Conservation (phyloP, 2,888 invertebrate species). For the Nezara viridula region DNA sequence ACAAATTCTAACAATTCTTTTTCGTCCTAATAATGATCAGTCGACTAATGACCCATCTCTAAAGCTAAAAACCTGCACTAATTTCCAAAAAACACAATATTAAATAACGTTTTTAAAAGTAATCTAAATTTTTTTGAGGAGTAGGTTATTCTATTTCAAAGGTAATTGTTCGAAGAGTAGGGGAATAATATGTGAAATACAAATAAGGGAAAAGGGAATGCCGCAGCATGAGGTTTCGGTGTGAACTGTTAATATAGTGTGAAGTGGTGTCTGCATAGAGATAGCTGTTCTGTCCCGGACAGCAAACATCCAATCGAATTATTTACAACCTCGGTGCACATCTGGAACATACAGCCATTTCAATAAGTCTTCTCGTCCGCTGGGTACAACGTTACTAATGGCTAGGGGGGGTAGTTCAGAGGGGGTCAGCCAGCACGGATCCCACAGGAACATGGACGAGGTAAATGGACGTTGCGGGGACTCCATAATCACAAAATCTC, state of each 20-base stretch:
- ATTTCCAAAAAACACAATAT: too few species aligned
- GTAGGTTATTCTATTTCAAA: too few species aligned
- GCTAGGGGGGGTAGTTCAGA: background rate
- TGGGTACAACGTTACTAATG: background rate
- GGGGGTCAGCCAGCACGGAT: too few species aligned
- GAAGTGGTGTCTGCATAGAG: background rate
- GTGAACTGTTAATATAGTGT: background rate
- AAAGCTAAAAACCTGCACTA: too few species aligned
- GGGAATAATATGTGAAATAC: background rate
- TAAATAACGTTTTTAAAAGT: too few species aligned
- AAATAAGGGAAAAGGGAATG: background rate
- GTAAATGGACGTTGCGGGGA: background rate
- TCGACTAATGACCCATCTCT: too few species aligned
- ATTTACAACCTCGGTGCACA: background rate
- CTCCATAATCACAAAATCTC: background rate
- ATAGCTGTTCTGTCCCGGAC: background rate
- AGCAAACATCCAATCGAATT: conserved; percentile 28
- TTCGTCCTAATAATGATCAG: too few species aligned
- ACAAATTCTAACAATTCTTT: too few species aligned
- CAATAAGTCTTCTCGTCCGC: background rate
- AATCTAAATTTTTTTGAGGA: too few species aligned
- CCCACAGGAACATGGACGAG: background rate
- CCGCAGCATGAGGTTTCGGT: background rate
- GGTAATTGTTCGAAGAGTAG: too few species aligned
- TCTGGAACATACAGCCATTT: background rate